Evolutionary conservation across 2,888 invertebrate genomes (phyloP), one percentile per base, ranked within the genome.

Genomic region (Rhagium mordax): DNA sequence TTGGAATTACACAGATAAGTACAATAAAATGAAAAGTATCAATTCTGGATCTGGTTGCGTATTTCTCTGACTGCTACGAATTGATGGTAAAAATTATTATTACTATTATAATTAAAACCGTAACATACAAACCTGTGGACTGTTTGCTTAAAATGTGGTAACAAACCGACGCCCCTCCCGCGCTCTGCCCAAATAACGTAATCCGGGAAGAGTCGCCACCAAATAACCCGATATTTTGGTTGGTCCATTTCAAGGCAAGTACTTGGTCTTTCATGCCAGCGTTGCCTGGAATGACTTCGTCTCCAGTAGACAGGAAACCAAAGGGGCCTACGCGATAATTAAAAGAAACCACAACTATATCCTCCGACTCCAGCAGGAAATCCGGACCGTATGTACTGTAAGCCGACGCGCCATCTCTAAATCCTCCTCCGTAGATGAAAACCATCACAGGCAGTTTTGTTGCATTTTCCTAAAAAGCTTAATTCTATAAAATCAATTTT

Each of bases 341-440:
- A 21, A 85, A 76, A 4, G 83, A 82, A 4, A 85, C 85, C 10
- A 85, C 75, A 0, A 85, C 70, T 21, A 85, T 81, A 20, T 79
- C 81, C 66, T 83, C 33, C 8, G 33, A 77, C 64, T 84, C 81
- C 4, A 86, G 64, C 5, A 86, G 71, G 65, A 82, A 85, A 70
- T 86, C 84, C 8, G 85, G 85, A 2, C 85, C 86, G 71, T 84
- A 90, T 0, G 88, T 86, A 0, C 86, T 77, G 18, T 89, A 87
- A 10, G 85, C 85, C 29, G 81, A 80, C 49, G 78, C 79, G 2
- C 85, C 85, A 16, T 75, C 77, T 20, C 83, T 74, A 62, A 85
- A 86, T 15, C 82, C 85, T 4, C 86, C 86, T 3, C 86, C 86
- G 71, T 83, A 83, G 24, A 86, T 83, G 79, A 83, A 86, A 0